Conservation (phyloP, 2,797 vertebrate species). For the Pterois miles region DNA sequence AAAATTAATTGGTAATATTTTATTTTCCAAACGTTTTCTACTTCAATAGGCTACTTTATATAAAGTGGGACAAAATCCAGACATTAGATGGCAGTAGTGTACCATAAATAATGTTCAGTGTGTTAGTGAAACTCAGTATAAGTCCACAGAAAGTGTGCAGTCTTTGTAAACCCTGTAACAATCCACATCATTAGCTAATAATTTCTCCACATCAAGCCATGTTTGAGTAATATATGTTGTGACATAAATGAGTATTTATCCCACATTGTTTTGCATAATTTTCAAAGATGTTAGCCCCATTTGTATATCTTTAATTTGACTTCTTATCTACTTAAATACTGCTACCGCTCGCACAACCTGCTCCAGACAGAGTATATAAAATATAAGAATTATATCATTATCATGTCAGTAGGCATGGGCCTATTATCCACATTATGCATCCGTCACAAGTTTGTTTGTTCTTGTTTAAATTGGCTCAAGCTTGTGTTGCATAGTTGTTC, state of each 20-base stretch:
- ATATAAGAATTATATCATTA: neutral
- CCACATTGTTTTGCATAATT: neutral
- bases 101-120: neutral
- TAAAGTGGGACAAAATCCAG: neutral
- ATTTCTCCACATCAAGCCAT: neutral
- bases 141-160: neutral
- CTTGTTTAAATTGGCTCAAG: neutral
- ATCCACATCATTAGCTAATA: neutral
- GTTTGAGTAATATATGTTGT: neutral
- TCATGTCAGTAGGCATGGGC: neutral
- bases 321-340: neutral
- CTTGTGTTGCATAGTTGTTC: neutral
- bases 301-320: too few species aligned
- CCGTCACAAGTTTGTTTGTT: too few species aligned
- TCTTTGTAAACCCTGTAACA: neutral
- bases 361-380: neutral
- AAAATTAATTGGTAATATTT: neutral
- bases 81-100: slow-evolving; percentile 46
- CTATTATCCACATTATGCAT: neutral
- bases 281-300: neutral
- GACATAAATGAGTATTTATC: too few species aligned
- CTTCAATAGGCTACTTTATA: neutral
- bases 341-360: neutral
- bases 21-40: neutral
- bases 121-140: neutral